Percentiles rank a stretch among this genome's conserved stretches.
Conservation (phyloP, 1,140 invertebrate species). For the Microplitis mediator region DNA sequence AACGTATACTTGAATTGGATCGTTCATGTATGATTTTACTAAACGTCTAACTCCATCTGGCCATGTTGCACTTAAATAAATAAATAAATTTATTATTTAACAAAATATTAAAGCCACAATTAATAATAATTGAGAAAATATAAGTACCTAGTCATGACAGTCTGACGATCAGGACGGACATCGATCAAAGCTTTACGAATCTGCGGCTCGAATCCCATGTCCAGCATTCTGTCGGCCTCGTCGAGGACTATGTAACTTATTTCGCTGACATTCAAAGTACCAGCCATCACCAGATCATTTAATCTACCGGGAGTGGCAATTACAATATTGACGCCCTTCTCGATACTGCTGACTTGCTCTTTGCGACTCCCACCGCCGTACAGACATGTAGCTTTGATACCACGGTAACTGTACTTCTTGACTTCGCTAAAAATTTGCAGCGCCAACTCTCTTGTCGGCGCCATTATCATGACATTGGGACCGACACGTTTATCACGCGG, state of each 20-base stretch:
- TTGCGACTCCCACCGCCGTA: conserved; percentile 83
- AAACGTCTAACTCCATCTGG: conserved; percentile 80
- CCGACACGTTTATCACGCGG: conserved; percentile 74
- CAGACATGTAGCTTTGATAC: conserved; percentile 84
- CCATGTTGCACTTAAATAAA: conserved; percentile 81
- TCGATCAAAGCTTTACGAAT: conserved; percentile 81
- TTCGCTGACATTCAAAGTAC: conserved; percentile 71
- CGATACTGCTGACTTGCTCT: conserved; percentile 75
- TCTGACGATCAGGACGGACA: conserved; percentile 80
- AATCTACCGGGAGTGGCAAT: conserved; percentile 90
- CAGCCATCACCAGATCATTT: conserved; percentile 76
- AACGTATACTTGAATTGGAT: conserved; percentile 88
- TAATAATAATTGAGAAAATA: not conserved
- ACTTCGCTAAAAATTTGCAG: conserved; percentile 90
- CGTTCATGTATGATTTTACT: conserved; percentile 82
- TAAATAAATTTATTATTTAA: conserved; percentile 8
- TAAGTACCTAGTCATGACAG: conserved; percentile 78
- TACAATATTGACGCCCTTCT: conserved; percentile 82
- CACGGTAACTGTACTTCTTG: conserved; percentile 82
- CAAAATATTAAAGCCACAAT: not conserved
- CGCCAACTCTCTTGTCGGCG: conserved; percentile 89
- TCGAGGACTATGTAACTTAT: conserved; percentile 92
- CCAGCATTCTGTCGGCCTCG: conserved; percentile 87
- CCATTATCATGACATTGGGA: conserved; percentile 84
- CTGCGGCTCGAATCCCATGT: conserved; percentile 88